Evolutionary conservation across 2,113 vertebrate genomes (phyloP).

Genomic region (Amphilophus citrinellus): DNA sequence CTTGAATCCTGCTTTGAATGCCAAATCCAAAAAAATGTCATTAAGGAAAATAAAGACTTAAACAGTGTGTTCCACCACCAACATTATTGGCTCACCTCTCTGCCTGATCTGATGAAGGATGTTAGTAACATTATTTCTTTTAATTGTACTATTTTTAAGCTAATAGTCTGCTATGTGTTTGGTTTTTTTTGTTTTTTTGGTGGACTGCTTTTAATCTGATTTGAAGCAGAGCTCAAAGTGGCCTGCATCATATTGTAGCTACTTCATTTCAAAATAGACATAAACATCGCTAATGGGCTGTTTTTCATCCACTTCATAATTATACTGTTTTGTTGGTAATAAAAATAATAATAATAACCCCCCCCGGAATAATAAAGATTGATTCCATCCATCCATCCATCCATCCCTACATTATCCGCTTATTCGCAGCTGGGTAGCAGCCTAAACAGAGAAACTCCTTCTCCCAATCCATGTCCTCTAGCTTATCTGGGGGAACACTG

Average conservation of each 20-base stretch:
- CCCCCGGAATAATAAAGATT: no score
- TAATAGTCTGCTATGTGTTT: neutral
- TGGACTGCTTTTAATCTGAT: neutral
- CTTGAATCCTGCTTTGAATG: no score
- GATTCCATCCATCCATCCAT: no score
- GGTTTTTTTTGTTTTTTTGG: neutral
- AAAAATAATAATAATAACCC: neutral
- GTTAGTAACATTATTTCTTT: neutral
- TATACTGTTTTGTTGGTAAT: conserved; percentile 1
- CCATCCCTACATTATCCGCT: no score
- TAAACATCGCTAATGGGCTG: neutral
- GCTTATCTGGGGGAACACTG: no score
- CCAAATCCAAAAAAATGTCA: neutral
- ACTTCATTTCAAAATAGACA: neutral
- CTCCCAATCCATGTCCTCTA: no score
- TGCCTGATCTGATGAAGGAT: no score
- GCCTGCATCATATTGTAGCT: neutral
- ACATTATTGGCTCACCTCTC: neutral
- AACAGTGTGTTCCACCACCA: neutral
- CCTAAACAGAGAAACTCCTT: no score
- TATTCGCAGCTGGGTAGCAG: no score
- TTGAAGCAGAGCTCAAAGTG: neutral
- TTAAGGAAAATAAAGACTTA: neutral
- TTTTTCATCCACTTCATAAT: neutral
- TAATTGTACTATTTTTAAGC: neutral